Percentiles rank a stretch among this genome's conserved stretches.
Evolutionary conservation across 2,888 invertebrate genomes (phyloP).

Genomic region (Xylota segnis): DNA sequence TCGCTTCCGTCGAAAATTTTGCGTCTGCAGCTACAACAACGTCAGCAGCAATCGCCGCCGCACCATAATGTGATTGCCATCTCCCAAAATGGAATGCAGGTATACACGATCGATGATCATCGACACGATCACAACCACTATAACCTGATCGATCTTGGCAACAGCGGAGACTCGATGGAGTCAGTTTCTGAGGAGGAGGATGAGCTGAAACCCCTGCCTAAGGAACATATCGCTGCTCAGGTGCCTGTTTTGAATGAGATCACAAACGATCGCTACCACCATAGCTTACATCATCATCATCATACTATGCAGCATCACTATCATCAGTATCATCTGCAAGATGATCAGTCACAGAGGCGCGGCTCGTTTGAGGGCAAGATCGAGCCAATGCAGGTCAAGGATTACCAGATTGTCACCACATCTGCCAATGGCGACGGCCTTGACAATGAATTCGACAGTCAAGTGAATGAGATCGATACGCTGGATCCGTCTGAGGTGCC

Average conservation of each 20-base stretch:
- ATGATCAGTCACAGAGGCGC: constrained; percentile 78
- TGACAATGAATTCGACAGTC: constrained; percentile 62
- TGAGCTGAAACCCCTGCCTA: constrained; percentile 82
- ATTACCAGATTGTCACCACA: constrained; percentile 45
- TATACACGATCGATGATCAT: constrained; percentile 60
- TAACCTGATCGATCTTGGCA: constrained; percentile 66
- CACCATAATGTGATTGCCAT: constrained; percentile 69
- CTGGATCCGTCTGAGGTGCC: constrained; percentile 85
- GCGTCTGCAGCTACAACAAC: constrained; percentile 80
- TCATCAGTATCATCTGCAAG: constrained; percentile 80
- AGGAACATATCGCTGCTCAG: constrained; percentile 60
- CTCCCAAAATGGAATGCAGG: constrained; percentile 66
- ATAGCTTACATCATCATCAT: constrained; percentile 63
- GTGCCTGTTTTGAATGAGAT: constrained; percentile 66
- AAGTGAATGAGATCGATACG: constrained; percentile 82
- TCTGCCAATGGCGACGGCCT: constrained; percentile 56
- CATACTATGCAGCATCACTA: constrained; percentile 79
- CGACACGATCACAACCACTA: constrained; percentile 68
- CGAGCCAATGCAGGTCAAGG: constrained; percentile 59
- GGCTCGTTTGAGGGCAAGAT: constrained; percentile 66
- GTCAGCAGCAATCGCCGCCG: constrained; percentile 68
- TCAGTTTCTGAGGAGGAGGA: constrained; percentile 83
- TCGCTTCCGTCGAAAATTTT: constrained; percentile 82
- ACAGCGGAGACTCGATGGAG: constrained; percentile 81
- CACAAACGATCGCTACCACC: constrained; percentile 64